Evolutionary conservation across 2,888 invertebrate genomes (phyloP), one percentile per base, ranked within the genome.

Genomic region (Busseola fusca): DNA sequence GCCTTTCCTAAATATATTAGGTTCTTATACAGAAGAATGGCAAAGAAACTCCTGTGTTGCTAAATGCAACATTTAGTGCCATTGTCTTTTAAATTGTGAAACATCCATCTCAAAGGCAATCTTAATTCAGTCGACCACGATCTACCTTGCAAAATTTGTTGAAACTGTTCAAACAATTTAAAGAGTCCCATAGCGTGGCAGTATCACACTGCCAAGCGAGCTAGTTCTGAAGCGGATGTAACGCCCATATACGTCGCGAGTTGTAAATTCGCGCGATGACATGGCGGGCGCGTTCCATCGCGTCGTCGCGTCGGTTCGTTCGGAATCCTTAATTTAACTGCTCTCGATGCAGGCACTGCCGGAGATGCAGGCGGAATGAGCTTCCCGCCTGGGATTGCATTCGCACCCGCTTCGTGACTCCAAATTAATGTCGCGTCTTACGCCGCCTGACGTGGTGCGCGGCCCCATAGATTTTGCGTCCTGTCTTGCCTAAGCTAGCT

Each of bases 301-400:
- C 84, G 82, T 82, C 86, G 86, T 71, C 82, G 86, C 84, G 82
- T 85, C 82, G 88, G 85, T 88, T 86, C 90, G 91, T 89, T 88
- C 87, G 91, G 93, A 93, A 93, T 94, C 91, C 92, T 92, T 93
- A 94, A 95, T 95, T 94, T 92, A 91, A 90, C 90, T 89, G 89
- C 89, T 87, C 88, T 85, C 85, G 84, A 85, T 86, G 87, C 86
- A 60, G 84, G 84, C 83, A 74, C 72, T 81, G 83, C 92, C 94
- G 94, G 94, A 94, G 94, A 94, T 94, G 95, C 93, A 93, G 86
- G 84, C 88, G 91, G 92, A 90, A 93, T 92, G 93, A 93, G 92
- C 91, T 94, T 95, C 94, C 94, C 93, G 92, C 89, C 91, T 72
- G 92, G 94, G 94, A 95, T 95, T 95, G 93, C 94, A 90, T 93